Percentiles rank a stretch among this genome's conserved stretches.
These are phyloP conservation scores for Prunella strophiata DNA, from an alignment of 2,797 vertebrate species.

Conservation along the genomic window DNA sequence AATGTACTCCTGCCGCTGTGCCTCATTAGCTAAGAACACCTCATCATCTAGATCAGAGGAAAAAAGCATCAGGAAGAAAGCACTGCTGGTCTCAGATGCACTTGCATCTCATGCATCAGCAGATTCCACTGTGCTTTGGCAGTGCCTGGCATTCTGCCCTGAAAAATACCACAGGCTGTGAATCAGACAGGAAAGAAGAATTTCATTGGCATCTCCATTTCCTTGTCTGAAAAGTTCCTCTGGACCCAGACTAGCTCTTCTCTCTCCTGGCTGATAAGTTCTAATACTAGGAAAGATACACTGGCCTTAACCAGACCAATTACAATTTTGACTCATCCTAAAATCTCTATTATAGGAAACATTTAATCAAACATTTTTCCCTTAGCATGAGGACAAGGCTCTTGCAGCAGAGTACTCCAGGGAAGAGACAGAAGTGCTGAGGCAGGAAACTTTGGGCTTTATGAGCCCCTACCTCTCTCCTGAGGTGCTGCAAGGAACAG, in stretches of 20 bases:
- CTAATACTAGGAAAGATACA: not conserved
- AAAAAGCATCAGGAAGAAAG: not conserved
- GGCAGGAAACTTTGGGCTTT: not conserved
- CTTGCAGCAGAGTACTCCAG: not conserved
- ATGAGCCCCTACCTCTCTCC: not conserved
- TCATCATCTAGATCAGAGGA: constrained; percentile 76
- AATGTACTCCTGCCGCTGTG: constrained; percentile 82
- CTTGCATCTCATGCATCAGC: not conserved
- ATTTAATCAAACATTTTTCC: not conserved
- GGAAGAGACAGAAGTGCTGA: not conserved
- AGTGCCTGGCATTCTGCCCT: not conserved
- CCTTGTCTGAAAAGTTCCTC: not conserved
- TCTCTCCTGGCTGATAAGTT: not conserved
- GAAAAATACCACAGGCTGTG: not conserved
- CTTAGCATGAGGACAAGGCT: not conserved
- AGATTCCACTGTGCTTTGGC: not conserved
- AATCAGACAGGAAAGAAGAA: not conserved
- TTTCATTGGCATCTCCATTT: not conserved
- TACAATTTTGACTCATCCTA: not conserved
- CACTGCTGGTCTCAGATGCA: not conserved
- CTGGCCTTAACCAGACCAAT: not conserved
- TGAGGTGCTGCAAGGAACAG: not conserved
- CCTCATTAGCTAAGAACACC: constrained; percentile 80
- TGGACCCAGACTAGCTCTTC: not conserved
- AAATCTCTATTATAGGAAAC: not conserved